Conservation (phyloP, 2,888 invertebrate species). For the Melieria picta region DNA sequence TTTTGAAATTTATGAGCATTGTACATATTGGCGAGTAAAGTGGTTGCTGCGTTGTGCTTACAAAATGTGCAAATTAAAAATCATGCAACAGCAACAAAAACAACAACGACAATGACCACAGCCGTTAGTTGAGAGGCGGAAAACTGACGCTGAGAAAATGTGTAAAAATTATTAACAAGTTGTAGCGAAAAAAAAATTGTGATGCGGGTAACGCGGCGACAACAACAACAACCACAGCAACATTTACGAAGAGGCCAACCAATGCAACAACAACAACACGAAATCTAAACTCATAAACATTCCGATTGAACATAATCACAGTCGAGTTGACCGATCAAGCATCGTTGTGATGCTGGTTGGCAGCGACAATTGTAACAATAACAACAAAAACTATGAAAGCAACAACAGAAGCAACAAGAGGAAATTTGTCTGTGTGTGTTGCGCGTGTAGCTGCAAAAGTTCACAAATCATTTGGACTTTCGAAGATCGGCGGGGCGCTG, state of each 20-base stretch:
- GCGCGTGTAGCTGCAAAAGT: no score
- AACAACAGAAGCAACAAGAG: neutral
- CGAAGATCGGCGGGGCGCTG: no score
- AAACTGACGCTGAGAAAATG: neutral
- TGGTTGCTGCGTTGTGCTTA: no score
- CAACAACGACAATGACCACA: no score
- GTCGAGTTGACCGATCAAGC: no score
- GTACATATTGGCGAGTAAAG: no score
- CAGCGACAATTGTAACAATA: neutral
- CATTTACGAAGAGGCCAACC: neutral
- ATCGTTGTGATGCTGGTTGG: slow-evolving; percentile 20
- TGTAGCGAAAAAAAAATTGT: neutral
- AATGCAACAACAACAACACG: neutral
- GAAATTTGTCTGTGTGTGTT: neutral
- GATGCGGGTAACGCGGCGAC: neutral
- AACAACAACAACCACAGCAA: neutral
- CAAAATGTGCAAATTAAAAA: no score
- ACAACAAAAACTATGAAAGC: neutral
- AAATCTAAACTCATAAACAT: neutral
- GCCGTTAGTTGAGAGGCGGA: no score
- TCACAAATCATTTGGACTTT: no score
- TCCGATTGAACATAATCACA: slow-evolving; percentile 7
- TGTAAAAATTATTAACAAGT: neutral
- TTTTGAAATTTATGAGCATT: neutral
- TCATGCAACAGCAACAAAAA: no score